phyloP scores from a whole-genome alignment of 2,113 vertebrate genomes.

The Zosterops japonicus region DNA sequence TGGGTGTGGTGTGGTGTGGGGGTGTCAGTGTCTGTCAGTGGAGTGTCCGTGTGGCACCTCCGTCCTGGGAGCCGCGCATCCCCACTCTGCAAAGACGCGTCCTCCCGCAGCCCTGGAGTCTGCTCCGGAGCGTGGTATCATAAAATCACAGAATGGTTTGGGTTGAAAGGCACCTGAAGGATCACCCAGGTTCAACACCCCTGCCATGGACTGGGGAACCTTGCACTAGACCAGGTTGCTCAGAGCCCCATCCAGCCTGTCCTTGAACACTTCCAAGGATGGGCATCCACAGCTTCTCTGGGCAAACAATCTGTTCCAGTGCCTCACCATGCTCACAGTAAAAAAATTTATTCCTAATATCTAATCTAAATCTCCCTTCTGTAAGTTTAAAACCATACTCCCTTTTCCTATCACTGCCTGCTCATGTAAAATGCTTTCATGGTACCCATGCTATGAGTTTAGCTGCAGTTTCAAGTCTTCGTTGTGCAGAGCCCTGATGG shows the following conservation, averaged over 20 bases:
- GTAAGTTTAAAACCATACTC: neutral
- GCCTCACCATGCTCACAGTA: neutral
- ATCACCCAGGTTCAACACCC: neutral
- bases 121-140: accelerated
- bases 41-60: neutral
- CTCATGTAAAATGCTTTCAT: neutral
- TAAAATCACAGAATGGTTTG: neutral
- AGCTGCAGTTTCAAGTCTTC: neutral
- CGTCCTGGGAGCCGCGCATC: neutral
- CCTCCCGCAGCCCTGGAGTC: neutral
- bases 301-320: neutral
- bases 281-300: neutral
- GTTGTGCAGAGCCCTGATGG: neutral
- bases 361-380: neutral
- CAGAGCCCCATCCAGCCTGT: neutral
- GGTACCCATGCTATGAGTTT: neutral
- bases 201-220: too few species aligned
- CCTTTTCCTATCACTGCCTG: neutral
- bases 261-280: neutral
- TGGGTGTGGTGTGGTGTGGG: neutral
- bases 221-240: neutral
- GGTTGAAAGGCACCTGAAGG: neutral
- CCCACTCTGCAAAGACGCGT: accelerated
- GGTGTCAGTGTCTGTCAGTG: accelerated
- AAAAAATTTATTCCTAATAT: neutral